Percentiles rank a stretch among this genome's conserved stretches.
These are phyloP conservation scores for Cephus cinctus DNA, from an alignment of 1,140 invertebrate genomes.

Conservation along the genomic window DNA sequence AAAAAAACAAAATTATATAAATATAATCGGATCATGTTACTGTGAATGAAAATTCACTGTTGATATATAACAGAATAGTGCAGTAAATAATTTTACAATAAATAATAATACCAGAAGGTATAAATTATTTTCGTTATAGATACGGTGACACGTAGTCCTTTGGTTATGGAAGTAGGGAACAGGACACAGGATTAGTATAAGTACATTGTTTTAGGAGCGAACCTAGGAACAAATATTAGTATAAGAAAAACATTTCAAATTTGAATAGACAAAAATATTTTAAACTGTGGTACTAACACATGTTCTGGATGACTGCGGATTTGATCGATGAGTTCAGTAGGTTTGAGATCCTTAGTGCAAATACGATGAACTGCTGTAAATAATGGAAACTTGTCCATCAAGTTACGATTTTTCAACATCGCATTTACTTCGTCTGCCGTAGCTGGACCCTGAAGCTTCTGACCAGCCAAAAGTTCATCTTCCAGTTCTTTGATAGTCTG, in stretches of 20 bases:
- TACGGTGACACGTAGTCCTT: not conserved
- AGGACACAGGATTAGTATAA: conserved; percentile 19
- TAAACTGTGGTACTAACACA: conserved; percentile 54
- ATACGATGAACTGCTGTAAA: conserved; percentile 76
- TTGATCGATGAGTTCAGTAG: conserved; percentile 67
- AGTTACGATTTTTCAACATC: conserved; percentile 64
- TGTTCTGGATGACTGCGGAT: conserved; percentile 75
- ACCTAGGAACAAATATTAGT: conserved; percentile 10
- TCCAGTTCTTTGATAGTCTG: conserved; percentile 73
- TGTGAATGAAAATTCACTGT: not conserved
- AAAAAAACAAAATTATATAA: not conserved
- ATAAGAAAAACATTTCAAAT: not conserved
- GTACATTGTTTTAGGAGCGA: conserved; percentile 25
- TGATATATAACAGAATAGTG: not conserved
- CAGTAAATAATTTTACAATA: conserved; percentile 1
- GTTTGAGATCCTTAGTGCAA: conserved; percentile 66
- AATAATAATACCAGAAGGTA: not conserved
- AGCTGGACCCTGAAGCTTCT: conserved; percentile 80
- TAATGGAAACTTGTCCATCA: conserved; percentile 73
- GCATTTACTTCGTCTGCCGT: conserved; percentile 79
- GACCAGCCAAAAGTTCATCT: conserved; percentile 79
- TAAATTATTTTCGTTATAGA: not conserved
- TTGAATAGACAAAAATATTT: conserved; percentile 2
- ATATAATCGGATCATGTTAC: not conserved
- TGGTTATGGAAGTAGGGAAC: not conserved